phyloP scores from a whole-genome alignment of 1,140 invertebrate genomes.

The Drosophila saltans region DNA sequence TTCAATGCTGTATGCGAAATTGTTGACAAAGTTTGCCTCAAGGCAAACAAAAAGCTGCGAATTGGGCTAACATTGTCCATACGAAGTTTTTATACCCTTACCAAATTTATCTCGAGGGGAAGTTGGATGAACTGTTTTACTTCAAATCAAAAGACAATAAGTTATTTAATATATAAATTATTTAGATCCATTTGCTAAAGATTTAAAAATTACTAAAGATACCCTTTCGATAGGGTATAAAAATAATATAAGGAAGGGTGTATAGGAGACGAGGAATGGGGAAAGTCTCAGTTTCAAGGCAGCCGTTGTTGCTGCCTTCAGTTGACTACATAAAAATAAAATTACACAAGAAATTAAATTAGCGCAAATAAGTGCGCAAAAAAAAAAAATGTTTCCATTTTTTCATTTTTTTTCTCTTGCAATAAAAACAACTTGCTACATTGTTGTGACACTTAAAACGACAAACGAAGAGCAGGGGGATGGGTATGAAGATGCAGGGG shows the following conservation, averaged over 20 bases:
- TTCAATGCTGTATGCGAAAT: constrained; percentile 77
- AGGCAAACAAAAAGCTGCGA: constrained; percentile 63
- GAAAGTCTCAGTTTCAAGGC: constrained; percentile 72
- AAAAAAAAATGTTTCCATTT: constrained; percentile 24
- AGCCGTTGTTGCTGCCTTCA: constrained; percentile 47
- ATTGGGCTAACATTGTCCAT: neutral
- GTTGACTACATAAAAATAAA: constrained; percentile 77
- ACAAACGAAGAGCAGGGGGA: constrained; percentile 1
- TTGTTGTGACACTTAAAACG: constrained; percentile 71
- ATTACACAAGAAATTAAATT: constrained; percentile 81
- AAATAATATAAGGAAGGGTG: constrained; percentile 12
- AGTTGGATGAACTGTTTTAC: no score
- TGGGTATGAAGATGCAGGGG: neutral
- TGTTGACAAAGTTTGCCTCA: constrained; percentile 80
- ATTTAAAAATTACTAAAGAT: neutral
- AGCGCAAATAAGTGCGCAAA: constrained; percentile 74
- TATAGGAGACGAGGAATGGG: no score
- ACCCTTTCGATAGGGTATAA: neutral
- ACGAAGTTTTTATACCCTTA: neutral
- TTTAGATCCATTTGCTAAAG: no score
- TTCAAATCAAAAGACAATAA: no score
- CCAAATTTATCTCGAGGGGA: neutral
- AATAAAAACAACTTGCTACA: constrained; percentile 73
- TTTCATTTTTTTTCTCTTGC: constrained; percentile 43
- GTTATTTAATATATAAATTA: no score